Percentiles rank a stretch among this genome's conserved stretches.
Conservation (phyloP, 2,113 vertebrate genomes). For the Meles meles region DNA sequence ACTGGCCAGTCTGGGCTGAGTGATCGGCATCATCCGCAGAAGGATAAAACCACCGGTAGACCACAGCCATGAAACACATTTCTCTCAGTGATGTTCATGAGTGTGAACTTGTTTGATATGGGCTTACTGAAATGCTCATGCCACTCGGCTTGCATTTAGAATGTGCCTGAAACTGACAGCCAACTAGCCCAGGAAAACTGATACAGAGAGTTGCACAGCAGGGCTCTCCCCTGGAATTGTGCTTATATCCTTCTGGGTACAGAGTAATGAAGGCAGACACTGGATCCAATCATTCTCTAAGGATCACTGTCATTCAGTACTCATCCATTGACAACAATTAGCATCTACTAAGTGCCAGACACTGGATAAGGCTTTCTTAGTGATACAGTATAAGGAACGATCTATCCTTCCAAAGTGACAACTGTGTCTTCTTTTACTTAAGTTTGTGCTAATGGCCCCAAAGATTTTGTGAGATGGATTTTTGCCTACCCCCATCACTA, state of each 20-base stretch:
- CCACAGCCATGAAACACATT: background rate
- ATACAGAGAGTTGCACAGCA: background rate
- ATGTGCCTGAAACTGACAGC: background rate
- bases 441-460: background rate
- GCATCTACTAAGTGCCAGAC: background rate
- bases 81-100: background rate
- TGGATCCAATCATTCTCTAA: background rate
- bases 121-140: background rate
- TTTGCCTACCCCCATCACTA: background rate
- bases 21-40: background rate
- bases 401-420: background rate
- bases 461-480: background rate
- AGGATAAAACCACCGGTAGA: background rate
- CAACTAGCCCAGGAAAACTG: background rate
- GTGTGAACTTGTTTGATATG: background rate
- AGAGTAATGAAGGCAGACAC: background rate
- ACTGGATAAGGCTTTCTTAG: background rate
- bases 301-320: background rate
- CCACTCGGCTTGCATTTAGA: background rate
- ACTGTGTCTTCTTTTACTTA: background rate
- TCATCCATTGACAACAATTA: background rate
- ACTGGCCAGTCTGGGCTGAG: background rate
- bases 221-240: background rate
- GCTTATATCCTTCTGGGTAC: background rate
- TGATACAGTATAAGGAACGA: background rate